Evolutionary conservation across 2,797 vertebrate species (phyloP).

Genomic region (Antennarius maculatus): DNA sequence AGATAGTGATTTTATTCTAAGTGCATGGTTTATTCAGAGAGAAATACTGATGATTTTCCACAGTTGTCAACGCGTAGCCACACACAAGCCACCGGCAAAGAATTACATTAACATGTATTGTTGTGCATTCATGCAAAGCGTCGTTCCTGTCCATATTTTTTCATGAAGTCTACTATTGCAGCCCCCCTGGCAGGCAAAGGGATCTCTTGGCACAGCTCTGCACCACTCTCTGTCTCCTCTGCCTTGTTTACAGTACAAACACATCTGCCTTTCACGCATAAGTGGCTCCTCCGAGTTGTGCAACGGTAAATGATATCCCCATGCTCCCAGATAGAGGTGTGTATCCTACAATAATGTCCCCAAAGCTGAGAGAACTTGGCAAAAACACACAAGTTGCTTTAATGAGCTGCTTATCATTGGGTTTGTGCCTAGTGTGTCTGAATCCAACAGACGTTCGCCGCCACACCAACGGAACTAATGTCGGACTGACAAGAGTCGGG

Average conservation of each 20-base stretch:
- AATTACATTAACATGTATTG: conserved; percentile 26
- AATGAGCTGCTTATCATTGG: conserved; percentile 62
- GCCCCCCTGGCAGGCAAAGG: conserved; percentile 53
- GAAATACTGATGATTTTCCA: background rate
- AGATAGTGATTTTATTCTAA: background rate
- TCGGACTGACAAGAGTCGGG: too few relatives aligned
- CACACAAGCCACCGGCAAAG: background rate
- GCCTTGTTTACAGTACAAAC: conserved; percentile 77
- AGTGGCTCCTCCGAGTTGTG: conserved; percentile 71
- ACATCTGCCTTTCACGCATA: conserved; percentile 77
- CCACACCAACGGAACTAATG: conserved; percentile 3
- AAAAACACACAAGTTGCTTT: conserved; percentile 60
- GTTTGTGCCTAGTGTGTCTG: conserved; percentile 24
- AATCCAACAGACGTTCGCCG: conserved; percentile 8
- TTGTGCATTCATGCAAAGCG: conserved; percentile 32
- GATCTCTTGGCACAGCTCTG: conserved; percentile 64
- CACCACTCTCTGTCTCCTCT: conserved; percentile 49
- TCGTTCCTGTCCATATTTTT: conserved; percentile 41
- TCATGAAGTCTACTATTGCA: conserved; percentile 41
- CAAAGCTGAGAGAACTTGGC: conserved; percentile 61
- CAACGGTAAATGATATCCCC: conserved; percentile 64
- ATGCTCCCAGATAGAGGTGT: conserved; percentile 61
- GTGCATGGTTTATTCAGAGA: background rate
- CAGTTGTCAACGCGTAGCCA: background rate
- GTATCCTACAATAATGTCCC: conserved; percentile 56